phyloP scores from a whole-genome alignment of 2,888 invertebrate genomes.

The Acleris literana region DNA sequence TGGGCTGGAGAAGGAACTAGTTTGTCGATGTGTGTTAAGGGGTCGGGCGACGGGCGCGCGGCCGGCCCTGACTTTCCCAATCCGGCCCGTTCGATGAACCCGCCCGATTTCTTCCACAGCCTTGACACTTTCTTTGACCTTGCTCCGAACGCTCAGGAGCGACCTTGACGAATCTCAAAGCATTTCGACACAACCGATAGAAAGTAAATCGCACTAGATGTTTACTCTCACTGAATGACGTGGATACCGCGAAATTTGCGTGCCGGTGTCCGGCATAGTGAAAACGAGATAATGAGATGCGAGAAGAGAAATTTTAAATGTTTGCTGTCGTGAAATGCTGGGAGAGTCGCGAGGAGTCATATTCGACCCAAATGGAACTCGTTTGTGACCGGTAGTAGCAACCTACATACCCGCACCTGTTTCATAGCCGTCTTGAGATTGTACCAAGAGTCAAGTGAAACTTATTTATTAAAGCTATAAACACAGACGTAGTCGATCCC shows the following conservation, averaged over 20 bases:
- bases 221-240: constrained; percentile 78
- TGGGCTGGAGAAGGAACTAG: constrained; percentile 66
- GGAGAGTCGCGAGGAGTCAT: constrained; percentile 75
- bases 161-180: constrained; percentile 66
- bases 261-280: constrained; percentile 70
- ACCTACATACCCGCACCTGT: constrained; percentile 51
- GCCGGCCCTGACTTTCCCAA: constrained; percentile 77
- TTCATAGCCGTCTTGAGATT: constrained; percentile 39
- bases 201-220: constrained; percentile 72
- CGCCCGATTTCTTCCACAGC: constrained; percentile 78
- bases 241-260: constrained; percentile 71
- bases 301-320: constrained; percentile 82
- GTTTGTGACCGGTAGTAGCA: constrained; percentile 62
- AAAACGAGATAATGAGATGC: constrained; percentile 81
- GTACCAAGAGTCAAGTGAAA: constrained; percentile 17
- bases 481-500: constrained; percentile 10
- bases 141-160: constrained; percentile 58
- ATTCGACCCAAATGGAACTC: constrained; percentile 75
- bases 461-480: constrained; percentile 16
- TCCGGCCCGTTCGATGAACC: constrained; percentile 73
- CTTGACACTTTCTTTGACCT: constrained; percentile 83
- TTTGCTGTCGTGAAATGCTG: constrained; percentile 77
- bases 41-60: constrained; percentile 64
- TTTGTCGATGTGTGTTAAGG: constrained; percentile 76
- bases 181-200: constrained; percentile 57